Base-by-base conservation (phyloP, 2,888 invertebrate species). In the Yponomeuta malinellus region DNA sequence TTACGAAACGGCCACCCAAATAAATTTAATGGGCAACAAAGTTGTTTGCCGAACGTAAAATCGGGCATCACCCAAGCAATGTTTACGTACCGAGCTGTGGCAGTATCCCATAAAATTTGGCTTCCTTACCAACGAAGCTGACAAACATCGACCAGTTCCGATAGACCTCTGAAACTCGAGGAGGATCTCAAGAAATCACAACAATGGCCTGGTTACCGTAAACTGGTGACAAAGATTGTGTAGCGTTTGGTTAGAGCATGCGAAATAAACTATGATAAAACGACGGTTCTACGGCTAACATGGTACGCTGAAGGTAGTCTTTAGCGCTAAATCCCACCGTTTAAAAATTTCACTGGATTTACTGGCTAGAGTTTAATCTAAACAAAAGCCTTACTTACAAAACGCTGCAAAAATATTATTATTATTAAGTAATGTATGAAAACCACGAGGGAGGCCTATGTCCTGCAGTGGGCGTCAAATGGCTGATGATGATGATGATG, bases 251-350 rank as follows among this genome's bases (percentile, higher is more conserved):
- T 23, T 29, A 23, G 37, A 83, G 79, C 84, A 80, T 83, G 85
- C 78, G 81, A 84, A 88, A 87, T 89, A 89, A 88, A 89, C 88
- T 84, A 85, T 79, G 87, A 87, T 87, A 87, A 85, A 84, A 81
- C 78, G 79, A 75, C 82, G 83, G 84, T 83, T 48, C 48, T 37
- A 65, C 67, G 33, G 33, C 37, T 3, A 33, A 33, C 37, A 67
- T 67, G 15, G 37, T 37, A 29, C 66, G 29, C n/a, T 29, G 23
- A 67, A 37, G 37, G 64, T 31, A 67, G 66, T 29, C 66, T 67
- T 67, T 67, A 37, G 66, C 37, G 67, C 43, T 67, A 31, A 67
- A 43, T 67, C 31, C 65, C 29, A 15, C 52, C 65, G 65, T 12
- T 23, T 65, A 65, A 65, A 65, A 31, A 9, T 65, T 65, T 59